phyloP scores from a whole-genome alignment of 2,797 vertebrate genomes.

The Carapus acus region DNA sequence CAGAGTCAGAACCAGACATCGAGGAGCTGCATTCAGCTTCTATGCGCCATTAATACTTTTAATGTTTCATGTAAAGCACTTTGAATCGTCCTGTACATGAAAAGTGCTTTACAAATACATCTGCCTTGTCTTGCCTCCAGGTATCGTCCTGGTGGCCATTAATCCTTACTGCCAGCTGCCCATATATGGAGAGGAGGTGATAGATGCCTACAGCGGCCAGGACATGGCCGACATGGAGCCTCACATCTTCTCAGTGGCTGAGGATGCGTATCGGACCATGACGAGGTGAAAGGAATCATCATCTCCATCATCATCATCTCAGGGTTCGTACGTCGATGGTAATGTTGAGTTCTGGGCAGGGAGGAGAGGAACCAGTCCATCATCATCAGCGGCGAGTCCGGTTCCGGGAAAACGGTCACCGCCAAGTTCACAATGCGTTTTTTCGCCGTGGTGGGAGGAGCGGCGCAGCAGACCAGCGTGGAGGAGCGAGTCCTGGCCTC shows the following conservation, averaged over 20 bases:
- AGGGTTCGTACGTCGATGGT: not conserved
- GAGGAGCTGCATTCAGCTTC: no score
- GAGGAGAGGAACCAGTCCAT: slow-evolving; percentile 80
- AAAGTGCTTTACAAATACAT: not conserved
- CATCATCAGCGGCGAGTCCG: slow-evolving; percentile 80
- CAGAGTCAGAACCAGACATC: no score
- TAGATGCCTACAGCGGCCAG: slow-evolving; percentile 73
- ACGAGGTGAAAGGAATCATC: slow-evolving; percentile 63
- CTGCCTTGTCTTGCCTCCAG: slow-evolving; percentile 45
- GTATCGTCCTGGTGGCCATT: slow-evolving; percentile 76
- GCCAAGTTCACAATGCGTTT: slow-evolving; percentile 79
- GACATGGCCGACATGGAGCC: slow-evolving; percentile 78
- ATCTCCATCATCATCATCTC: no score
- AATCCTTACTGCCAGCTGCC: slow-evolving; percentile 77
- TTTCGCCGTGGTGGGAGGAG: slow-evolving; percentile 75
- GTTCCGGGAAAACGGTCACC: slow-evolving; percentile 72
- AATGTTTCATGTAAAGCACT: no score
- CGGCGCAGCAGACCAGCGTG: slow-evolving; percentile 69
- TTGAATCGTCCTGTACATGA: no score
- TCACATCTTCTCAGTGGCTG: slow-evolving; percentile 80
- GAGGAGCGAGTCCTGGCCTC: slow-evolving; percentile 80
- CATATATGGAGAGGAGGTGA: slow-evolving; percentile 78
- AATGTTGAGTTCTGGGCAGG: slow-evolving; percentile 44
- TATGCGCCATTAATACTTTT: no score
- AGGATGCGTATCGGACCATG: slow-evolving; percentile 77